These are phyloP conservation scores for Monoplex corrugatus DNA, from an alignment of 2,888 invertebrate species.

Conservation along the genomic window DNA sequence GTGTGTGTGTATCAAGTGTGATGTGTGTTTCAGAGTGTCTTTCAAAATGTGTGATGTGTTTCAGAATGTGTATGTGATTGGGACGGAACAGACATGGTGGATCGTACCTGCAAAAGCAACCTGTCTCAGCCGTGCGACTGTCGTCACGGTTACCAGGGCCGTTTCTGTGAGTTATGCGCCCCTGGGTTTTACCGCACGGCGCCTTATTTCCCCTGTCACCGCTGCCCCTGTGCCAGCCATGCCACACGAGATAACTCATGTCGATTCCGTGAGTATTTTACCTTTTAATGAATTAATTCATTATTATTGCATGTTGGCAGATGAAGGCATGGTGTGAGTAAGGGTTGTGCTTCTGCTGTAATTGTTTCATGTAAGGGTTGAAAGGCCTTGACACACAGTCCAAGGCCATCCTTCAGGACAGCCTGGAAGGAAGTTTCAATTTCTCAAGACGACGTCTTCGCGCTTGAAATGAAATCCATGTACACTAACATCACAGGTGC, in stretches of 20 bases:
- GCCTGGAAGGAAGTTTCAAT: no score
- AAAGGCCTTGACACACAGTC: no score
- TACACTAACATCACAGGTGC: no score
- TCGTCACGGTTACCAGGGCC: constrained; percentile 64
- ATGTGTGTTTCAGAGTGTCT: neutral
- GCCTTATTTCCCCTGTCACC: constrained; percentile 66
- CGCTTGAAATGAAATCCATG: no score
- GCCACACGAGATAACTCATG: constrained; percentile 63
- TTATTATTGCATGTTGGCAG: no score
- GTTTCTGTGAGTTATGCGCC: constrained; percentile 72
- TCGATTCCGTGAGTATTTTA: constrained; percentile 68
- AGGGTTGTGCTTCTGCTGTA: no score
- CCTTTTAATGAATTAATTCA: no score
- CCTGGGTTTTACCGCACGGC: constrained; percentile 67
- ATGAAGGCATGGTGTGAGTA: no score
- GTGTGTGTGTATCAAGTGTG: neutral
- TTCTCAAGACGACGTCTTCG: no score
- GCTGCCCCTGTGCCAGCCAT: constrained; percentile 69
- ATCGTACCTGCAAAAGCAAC: constrained; percentile 26
- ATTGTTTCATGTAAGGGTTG: no score
- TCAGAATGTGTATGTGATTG: constrained; percentile 63
- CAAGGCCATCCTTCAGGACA: no score
- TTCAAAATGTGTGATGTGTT: neutral
- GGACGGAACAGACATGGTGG: constrained; percentile 57
- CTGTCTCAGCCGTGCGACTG: constrained; percentile 64